Base-by-base conservation (phyloP, 1,140 invertebrate genomes). In the Lethrus apterus region DNA sequence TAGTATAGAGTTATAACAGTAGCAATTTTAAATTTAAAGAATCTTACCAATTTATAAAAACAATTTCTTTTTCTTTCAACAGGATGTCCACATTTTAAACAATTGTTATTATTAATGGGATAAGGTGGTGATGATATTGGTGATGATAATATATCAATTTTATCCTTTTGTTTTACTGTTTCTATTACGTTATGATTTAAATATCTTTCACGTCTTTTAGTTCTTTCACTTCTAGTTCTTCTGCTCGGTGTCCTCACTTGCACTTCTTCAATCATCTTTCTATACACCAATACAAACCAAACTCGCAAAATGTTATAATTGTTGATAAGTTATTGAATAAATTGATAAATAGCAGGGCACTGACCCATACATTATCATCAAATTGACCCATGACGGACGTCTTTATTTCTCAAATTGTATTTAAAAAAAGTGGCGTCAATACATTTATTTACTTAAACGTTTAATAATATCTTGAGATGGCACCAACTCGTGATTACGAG, bases 181-280 rank as follows among this genome's bases (percentile, higher is more conserved):
- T 13, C 8, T 4, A 20, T 29, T 13, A 8, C 36, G 13, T 34
- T 31, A 10, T 33, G 29, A 9, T 36, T 17, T 11, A 60, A 53
- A 52, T 63, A 63, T 50, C 60, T 33, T 50, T 63, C 53, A 14
- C 60, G 52, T 34, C 60, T 50, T 40, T 58, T 60, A n/a, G 52
- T 63, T 43, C 60, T 56, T 50, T 63, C 58, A 32, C 52, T 41
- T 26, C 60, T 55, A 29, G 59, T 58, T 47, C 59, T 51, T 40
- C 60, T 54, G 31, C 51, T 63, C 18, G 48, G 41, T 32, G 44
- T 52, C 24, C 48, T 42, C 24, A 44, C 48, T 38, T 43, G 50
- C 11, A 40, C 44, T 38, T 53, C 51, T 41, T 48, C 51, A 30
- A 52, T 52, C 51, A 52, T 53, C 7, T 48, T 32, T 11, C 17